A percentile compares a stretch with the other conserved stretches of the same genome.
Evolutionary conservation across 2,888 invertebrate genomes (phyloP).

Genomic region (Pseudococcus jackbeardsleyi): DNA sequence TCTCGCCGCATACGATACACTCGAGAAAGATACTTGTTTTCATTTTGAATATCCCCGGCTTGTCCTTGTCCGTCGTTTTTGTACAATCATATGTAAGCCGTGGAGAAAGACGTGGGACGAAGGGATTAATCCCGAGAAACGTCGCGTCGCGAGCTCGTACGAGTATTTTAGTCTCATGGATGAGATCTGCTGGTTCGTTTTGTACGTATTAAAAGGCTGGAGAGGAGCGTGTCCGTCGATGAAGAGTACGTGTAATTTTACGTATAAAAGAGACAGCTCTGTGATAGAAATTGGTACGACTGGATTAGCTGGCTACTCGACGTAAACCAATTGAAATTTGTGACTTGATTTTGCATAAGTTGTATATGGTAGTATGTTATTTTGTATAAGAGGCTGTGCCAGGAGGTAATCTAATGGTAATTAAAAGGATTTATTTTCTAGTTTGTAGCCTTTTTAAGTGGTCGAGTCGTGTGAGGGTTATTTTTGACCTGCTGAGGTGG

Average conservation of each 20-base stretch:
- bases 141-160: background rate
- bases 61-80: slow-evolving; percentile 5
- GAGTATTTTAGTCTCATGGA: background rate
- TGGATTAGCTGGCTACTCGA: too few species aligned
- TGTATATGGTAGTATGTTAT: too few species aligned
- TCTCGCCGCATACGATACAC: slow-evolving; percentile 6
- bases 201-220: background rate
- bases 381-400: too few species aligned
- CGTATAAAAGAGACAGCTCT: too few species aligned
- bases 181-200: background rate
- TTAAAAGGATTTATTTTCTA: too few species aligned
- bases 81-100: background rate
- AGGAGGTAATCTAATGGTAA: too few species aligned
- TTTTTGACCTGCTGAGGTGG: too few species aligned
- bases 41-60: slow-evolving; percentile 21
- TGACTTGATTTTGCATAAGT: too few species aligned
- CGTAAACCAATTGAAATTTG: too few species aligned
- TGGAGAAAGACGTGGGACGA: background rate
- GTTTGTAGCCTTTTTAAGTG: too few species aligned
- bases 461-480: too few species aligned
- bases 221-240: background rate
- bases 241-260: background rate
- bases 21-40: slow-evolving; percentile 30
- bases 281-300: too few species aligned
- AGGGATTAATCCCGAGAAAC: slow-evolving; percentile 3